These are phyloP conservation scores for Tiphia femorata DNA, from an alignment of 2,888 invertebrate species.

Conservation along the genomic window DNA sequence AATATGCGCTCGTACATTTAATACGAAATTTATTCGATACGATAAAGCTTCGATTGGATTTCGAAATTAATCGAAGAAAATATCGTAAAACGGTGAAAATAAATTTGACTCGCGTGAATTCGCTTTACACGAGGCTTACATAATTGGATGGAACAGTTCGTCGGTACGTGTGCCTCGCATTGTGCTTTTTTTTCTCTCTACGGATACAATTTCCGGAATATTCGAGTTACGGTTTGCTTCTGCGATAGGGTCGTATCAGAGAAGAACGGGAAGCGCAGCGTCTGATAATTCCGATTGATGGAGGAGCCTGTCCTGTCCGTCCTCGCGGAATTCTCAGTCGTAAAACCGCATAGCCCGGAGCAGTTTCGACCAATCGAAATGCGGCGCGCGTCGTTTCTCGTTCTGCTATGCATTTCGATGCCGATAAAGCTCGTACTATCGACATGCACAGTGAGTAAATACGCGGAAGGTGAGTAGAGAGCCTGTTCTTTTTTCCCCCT, in stretches of 20 bases:
- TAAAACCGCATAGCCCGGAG: conserved; percentile 7
- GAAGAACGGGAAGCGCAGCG: conserved; percentile 32
- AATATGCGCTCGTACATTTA: too few species aligned
- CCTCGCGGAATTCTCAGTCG: conserved; percentile 17
- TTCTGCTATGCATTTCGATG: conserved; percentile 31
- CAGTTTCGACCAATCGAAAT: conserved; percentile 24
- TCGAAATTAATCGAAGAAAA: too few species aligned
- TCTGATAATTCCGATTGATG: conserved; percentile 30
- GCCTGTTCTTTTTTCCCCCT: too few species aligned
- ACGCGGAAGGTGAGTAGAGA: conserved; percentile 52
- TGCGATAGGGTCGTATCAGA: conserved; percentile 28
- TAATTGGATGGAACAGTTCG: too few species aligned
- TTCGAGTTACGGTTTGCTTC: conserved; percentile 11
- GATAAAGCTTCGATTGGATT: too few species aligned
- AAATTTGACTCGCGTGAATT: too few species aligned
- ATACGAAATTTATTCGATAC: too few species aligned
- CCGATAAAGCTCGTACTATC: conserved; percentile 25
- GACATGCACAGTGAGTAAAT: conserved; percentile 42
- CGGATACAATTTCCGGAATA: too few species aligned
- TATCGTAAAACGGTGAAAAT: too few species aligned
- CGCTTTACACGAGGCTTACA: too few species aligned
- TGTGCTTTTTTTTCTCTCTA: too few species aligned
- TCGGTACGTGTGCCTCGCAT: too few species aligned
- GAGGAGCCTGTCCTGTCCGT: conserved; percentile 8
- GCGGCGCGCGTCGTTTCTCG: conserved; percentile 22